phyloP scores from a whole-genome alignment of 2,113 vertebrate genomes.

The Clarias macrocephalus region DNA sequence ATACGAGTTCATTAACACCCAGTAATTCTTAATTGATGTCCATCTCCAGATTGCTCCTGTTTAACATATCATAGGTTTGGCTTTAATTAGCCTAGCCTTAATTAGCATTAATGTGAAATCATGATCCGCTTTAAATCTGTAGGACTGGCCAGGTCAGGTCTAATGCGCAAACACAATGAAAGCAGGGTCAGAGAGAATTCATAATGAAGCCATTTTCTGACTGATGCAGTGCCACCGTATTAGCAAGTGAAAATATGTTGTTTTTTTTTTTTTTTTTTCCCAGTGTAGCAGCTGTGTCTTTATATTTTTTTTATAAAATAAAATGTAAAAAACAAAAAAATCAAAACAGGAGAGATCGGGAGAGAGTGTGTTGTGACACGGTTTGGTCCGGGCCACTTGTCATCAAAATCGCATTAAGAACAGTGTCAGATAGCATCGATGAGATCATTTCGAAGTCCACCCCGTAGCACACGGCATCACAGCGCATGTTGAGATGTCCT shows the following conservation, averaged over 20 bases:
- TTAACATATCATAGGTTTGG: slow-evolving; percentile 57
- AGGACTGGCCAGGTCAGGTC: slow-evolving; percentile 41
- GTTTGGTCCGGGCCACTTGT: slow-evolving; percentile 19
- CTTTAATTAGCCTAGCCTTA: slow-evolving; percentile 37
- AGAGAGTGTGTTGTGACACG: not conserved
- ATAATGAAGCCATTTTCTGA: slow-evolving; percentile 36
- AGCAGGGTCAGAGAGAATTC: slow-evolving; percentile 11
- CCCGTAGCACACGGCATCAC: not conserved
- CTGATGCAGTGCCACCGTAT: slow-evolving; percentile 48
- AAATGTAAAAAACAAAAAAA: not conserved
- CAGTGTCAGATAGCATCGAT: slow-evolving; percentile 20
- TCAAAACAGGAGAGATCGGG: not conserved
- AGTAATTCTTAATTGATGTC: slow-evolving; percentile 44
- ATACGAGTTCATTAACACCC: slow-evolving; percentile 43
- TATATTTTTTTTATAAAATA: not conserved
- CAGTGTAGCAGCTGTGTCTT: slow-evolving; percentile 25
- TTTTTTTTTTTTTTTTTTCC: not conserved
- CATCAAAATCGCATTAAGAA: slow-evolving; percentile 27
- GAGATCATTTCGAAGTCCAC: slow-evolving; percentile 22
- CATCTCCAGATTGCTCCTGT: slow-evolving; percentile 50
- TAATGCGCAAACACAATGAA: slow-evolving; percentile 50
- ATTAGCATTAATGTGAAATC: slow-evolving; percentile 56
- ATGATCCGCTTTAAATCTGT: slow-evolving; percentile 31
- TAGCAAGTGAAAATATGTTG: slow-evolving; percentile 48
- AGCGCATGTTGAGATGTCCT: not conserved